Evolutionary conservation across 2,113 vertebrate species (phyloP).

Genomic region (Calyptomena viridis): DNA sequence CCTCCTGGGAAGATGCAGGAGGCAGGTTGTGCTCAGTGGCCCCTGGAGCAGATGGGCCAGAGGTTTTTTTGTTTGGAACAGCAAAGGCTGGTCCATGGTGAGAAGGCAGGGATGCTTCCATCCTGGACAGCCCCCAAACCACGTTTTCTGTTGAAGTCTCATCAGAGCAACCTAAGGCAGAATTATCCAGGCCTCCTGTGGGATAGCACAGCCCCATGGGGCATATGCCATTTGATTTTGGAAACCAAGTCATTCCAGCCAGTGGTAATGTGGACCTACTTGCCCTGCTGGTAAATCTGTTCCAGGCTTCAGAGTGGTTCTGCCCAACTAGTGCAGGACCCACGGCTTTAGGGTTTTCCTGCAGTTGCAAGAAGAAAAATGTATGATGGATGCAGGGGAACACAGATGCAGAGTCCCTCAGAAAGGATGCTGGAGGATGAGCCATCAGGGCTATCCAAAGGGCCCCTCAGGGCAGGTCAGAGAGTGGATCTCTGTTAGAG

Average conservation of each 20-base stretch:
- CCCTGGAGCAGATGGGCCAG: background rate
- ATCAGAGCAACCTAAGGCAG: accelerated
- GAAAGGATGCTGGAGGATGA: background rate
- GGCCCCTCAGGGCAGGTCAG: background rate
- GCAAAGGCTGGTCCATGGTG: background rate
- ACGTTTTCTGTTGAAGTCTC: background rate
- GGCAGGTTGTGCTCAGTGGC: background rate
- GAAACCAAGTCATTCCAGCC: background rate
- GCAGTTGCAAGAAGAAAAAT: background rate
- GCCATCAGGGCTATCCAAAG: background rate
- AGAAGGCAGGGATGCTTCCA: background rate
- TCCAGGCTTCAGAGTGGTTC: background rate
- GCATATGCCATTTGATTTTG: background rate
- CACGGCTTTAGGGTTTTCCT: background rate
- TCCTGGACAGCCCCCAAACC: accelerated
- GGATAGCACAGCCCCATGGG: background rate
- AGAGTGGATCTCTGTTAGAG: background rate
- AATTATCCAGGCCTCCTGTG: background rate
- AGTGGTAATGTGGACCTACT: background rate
- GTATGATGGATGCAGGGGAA: background rate
- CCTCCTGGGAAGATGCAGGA: background rate
- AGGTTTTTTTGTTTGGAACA: background rate
- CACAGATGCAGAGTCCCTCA: background rate
- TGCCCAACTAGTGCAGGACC: background rate
- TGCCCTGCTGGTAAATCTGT: background rate